Percentiles rank a stretch among this genome's conserved stretches.
These are phyloP conservation scores for Drosophila burlai DNA, from an alignment of 1,140 invertebrate genomes.

Conservation along the genomic window DNA sequence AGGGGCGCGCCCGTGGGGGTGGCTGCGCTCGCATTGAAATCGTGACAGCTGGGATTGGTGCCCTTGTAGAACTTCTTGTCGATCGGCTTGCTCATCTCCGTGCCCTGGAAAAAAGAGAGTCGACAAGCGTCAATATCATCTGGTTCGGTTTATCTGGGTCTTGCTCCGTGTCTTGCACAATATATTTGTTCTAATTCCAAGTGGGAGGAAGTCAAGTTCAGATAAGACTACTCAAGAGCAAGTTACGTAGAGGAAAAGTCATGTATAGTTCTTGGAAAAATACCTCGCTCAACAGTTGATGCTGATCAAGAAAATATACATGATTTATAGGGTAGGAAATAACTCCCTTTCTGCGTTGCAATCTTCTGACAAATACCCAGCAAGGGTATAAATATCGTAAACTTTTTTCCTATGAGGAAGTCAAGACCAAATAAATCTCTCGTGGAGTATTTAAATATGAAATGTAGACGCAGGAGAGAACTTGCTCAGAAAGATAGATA, in stretches of 20 bases:
- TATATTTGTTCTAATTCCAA: slow-evolving; percentile 8
- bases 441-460: no score
- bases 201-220: slow-evolving; percentile 1
- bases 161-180: slow-evolving; percentile 9
- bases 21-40: slow-evolving; percentile 96
- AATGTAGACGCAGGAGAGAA: no score
- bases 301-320: not conserved
- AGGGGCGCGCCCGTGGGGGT: slow-evolving; percentile 93
- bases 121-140: slow-evolving; percentile 23
- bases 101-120: slow-evolving; percentile 88
- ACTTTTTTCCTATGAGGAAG: no score
- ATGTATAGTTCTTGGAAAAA: no score
- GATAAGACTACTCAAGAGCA: not conserved
- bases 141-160: slow-evolving; percentile 14
- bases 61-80: slow-evolving; percentile 99
- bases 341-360: no score
- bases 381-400: no score
- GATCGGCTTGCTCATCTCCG: slow-evolving; percentile 97
- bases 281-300: not conserved
- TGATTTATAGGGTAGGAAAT: no score
- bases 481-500: not conserved
- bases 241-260: not conserved
- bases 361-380: no score
- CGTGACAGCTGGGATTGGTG: slow-evolving; percentile 99
- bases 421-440: no score